Base-by-base conservation (phyloP, 2,797 vertebrate species). In the Eospalax fontanierii region DNA sequence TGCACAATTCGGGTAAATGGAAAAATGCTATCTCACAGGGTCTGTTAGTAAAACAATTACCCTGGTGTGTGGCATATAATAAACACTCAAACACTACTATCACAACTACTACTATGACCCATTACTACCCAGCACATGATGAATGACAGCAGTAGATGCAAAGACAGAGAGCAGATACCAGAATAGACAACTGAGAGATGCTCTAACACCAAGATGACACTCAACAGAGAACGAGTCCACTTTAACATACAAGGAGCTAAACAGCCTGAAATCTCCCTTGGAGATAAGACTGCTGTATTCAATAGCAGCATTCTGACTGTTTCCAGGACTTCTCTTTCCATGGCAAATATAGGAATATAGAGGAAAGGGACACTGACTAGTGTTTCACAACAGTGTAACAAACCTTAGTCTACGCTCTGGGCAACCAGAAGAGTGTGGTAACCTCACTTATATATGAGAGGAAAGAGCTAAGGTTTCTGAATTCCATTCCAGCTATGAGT, bases 11-110 rank as follows among this genome's bases (percentile, higher is more conserved):
- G 12, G 46, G 19, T 78, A 57, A 59, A 91, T 54, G 79, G 76
- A 46, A 89, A 96, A 96, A 75, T 82, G 74, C 46, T 87, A 57
- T 40, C 40, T 73, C 61, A 26, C n/a, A 75, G 63, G n/a, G 40
- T 12, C 50, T 86, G 9, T 10, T 76, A 43, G 33, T 74, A 73
- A 95, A 89, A 40, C 71, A 92, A 89, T 89, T 87, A 91, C 18
- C 57, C 81, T 40, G 61, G 79, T 88, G 33, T 46, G 65, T 80
- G 54, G 30, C 21, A 81, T 4, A 86, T 65, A 87, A 87, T 12
- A 91, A 96, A 75, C 76, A 11, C 59, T 85, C 35, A 76, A 50
- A 33, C n/a, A 90, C 74, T 50, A 66, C 43, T 35, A 61, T 9
- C 63, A 63, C 16, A 40, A 86, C n/a, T 76, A 22, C 16, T 46